Conservation (phyloP, 2,888 invertebrate species). For the Leptopilina drosophilae region DNA sequence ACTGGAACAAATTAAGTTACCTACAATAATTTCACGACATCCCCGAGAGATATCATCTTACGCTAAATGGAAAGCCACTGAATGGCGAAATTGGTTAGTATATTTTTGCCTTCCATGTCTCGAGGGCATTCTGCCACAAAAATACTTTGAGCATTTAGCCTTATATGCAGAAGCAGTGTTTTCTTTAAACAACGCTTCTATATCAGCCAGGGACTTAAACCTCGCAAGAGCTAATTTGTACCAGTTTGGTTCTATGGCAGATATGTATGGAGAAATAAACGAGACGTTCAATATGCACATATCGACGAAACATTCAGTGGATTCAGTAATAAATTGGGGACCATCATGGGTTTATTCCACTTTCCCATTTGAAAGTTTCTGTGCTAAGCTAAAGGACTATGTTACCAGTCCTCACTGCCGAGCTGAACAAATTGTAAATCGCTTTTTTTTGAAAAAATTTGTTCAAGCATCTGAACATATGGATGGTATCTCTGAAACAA, state of each 20-base stretch:
- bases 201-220: neutral
- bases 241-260: neutral
- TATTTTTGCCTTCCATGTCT: constrained; percentile 12
- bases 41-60: neutral
- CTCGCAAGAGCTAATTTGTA: neutral
- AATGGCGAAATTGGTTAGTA: neutral
- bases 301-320: neutral
- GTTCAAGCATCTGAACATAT: neutral
- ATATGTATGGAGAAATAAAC: neutral
- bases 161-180: neutral
- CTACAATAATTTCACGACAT: neutral
- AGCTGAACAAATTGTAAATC: neutral
- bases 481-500: neutral
- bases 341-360: neutral
- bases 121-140: neutral
- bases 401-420: neutral
- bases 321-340: neutral
- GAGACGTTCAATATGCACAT: neutral
- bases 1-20: neutral
- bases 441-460: neutral
- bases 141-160: neutral
- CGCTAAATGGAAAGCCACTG: neutral
- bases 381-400: neutral
- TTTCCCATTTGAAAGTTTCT: neutral
- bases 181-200: neutral